Base-by-base conservation (phyloP, 2,888 invertebrate genomes). In the Nebria salina region DNA sequence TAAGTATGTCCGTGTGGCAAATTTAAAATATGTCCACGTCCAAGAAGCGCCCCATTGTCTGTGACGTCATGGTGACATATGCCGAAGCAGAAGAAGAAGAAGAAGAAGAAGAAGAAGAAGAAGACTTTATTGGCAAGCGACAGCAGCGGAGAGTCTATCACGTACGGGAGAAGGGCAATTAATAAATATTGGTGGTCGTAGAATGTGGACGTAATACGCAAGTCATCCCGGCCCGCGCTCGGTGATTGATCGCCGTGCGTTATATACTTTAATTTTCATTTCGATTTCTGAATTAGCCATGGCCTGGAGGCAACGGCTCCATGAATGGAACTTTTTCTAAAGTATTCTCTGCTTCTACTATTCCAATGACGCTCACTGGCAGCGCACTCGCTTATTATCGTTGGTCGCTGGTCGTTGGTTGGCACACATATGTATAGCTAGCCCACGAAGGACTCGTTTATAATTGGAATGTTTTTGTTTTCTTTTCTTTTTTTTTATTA, bases 171-270 rank as follows among this genome's bases (percentile, higher is more conserved):
- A 41, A 26, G 13, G 2, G 68, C 79, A 68, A 79, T 79, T 79
- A 79, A 79, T 79, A 79, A 79, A 79, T 79, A 79, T 79, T 74
- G 25, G 41, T 73, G 42, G 15, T 41, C 41, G 42, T 73, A 41
- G 41, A 73, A 73, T 43, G 73, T 13, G n/a, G 72, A 25, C 13
- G 13, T 26, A n/a, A 72, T 25, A 34, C 83, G 85, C 85, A 83
- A 86, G 85, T 86, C 86, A 86, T 86, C 86, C 84, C 84, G 85
- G 85, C 86, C 85, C 86, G 86, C 85, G 86, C 86, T 86, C 86
- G 86, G 86, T 85, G 86, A 86, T 86, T 86, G 86, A 86, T 85
- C 85, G 85, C 83, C 78, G 65, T 72, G 72, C 26, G 83, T 83
- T 85, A 84, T 85, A 85, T 83, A 83, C 84, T 85, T 85, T 85